These are phyloP conservation scores for Ptyas mucosa DNA, from an alignment of 2,113 vertebrate species.

Conservation along the genomic window DNA sequence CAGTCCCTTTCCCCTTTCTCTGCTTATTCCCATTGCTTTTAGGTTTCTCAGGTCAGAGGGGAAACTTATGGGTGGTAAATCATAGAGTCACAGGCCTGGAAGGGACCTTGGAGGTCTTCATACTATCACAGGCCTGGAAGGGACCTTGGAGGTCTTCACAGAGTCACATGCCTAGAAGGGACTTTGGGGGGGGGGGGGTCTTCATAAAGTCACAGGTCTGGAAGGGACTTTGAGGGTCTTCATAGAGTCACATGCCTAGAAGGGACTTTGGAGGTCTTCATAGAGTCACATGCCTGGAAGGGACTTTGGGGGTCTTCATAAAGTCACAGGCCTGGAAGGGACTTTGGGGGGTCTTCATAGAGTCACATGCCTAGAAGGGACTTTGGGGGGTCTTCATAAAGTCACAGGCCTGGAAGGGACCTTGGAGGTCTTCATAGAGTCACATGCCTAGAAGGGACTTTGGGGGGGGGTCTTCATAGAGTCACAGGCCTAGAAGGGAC, in stretches of 20 bases:
- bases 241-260: background rate
- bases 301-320: background rate
- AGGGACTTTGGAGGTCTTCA: background rate
- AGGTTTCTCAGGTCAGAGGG: background rate
- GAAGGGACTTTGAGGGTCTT: background rate
- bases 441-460: background rate
- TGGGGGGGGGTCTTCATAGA: background rate
- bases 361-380: no score
- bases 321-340: background rate
- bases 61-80: no score
- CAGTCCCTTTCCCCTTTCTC: background rate
- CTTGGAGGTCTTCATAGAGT: background rate
- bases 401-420: no score
- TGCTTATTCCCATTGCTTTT: background rate
- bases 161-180: no score
- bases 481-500: background rate
- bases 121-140: no score
- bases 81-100: background rate
- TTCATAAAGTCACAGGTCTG: no score
- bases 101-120: no score
- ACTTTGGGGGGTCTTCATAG: no score
- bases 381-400: no score
- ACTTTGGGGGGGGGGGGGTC: background rate
- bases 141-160: no score
- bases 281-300: background rate